These are phyloP conservation scores for Lithobius niger DNA, from an alignment of 1,140 invertebrate species.

Conservation along the genomic window DNA sequence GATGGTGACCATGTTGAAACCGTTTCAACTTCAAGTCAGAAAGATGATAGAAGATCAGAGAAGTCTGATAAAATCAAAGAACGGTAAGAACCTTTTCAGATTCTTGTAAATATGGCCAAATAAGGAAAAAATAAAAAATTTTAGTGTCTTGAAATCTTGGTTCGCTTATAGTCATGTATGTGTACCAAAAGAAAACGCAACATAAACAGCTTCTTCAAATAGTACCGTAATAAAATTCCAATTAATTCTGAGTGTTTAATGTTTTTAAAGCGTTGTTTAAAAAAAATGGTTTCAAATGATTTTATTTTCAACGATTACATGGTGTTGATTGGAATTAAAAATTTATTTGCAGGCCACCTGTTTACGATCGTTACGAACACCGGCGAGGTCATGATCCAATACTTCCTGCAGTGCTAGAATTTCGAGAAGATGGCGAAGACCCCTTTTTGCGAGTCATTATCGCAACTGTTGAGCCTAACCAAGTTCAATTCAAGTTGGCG, in stretches of 20 bases:
- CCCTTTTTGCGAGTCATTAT: constrained; percentile 75
- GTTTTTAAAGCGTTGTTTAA: too few species aligned
- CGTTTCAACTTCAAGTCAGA: constrained; percentile 35
- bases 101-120: too few species aligned
- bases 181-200: too few species aligned
- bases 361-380: constrained; percentile 23
- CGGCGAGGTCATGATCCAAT: constrained; percentile 64
- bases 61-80: constrained; percentile 28
- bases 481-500: constrained; percentile 51
- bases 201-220: too few species aligned
- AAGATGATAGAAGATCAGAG: constrained; percentile 48
- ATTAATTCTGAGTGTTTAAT: too few species aligned
- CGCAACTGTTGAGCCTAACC: constrained; percentile 57
- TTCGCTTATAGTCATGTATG: too few species aligned
- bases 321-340: too few species aligned
- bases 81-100: too few species aligned
- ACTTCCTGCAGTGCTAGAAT: constrained; percentile 83
- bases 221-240: not conserved
- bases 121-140: too few species aligned
- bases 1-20: constrained; percentile 73
- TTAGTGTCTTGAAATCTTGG: too few species aligned
- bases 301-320: too few species aligned
- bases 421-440: constrained; percentile 86
- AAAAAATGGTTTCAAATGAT: too few species aligned
- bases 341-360: not conserved